Base-by-base conservation (phyloP, 2,113 vertebrate genomes). In the Cygnus buccinator region DNA sequence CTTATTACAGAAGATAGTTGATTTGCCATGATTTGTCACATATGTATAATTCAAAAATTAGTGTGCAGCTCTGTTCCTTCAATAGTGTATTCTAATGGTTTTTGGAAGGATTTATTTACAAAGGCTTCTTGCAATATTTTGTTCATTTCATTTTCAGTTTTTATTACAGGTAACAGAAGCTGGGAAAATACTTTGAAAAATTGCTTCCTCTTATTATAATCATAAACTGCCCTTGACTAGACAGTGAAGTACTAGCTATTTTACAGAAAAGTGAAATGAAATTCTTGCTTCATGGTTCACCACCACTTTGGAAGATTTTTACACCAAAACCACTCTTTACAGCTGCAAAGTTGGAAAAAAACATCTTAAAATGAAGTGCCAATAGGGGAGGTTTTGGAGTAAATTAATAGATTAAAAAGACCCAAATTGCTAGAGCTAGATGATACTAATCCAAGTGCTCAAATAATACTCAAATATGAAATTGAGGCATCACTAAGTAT, bases 161-260 rank as follows among this genome's bases (percentile, higher is more conserved):
- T 96, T 92, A 89, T 92, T 84, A 67, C 58, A 16, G n/a, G 61
- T 61, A 78, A 87, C 26, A 82, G 70, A 90, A 84, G 44, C 71
- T 46, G 74, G 84, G 25, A 75, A 94, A 95, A 94, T 62, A 39
- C 66, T 68, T 76, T 58, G 58, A 94, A 85, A 85, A 94, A 96
- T 28, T 70, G 31, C 41, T 55, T 8, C 41, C 12, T 87, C 55
- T 79, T 91, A 63, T 29, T 68, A 25, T 39, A 26, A 58, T 66
- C 44, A 76, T 92, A 77, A 96, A 87, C 37, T 67, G 79, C 22
- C 6, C 46, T 44, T 76, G 59, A 63, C 41, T 96, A 54, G 50
- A 84, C 14, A 89, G 23, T 31, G n/a, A 80, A 67, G 37, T 52
- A 66, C 70, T 54, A 6, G 8, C n/a, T 81, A 3, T 92, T 84